phyloP scores from a whole-genome alignment of 2,113 vertebrate species.

The Sclerurus mexicanus region DNA sequence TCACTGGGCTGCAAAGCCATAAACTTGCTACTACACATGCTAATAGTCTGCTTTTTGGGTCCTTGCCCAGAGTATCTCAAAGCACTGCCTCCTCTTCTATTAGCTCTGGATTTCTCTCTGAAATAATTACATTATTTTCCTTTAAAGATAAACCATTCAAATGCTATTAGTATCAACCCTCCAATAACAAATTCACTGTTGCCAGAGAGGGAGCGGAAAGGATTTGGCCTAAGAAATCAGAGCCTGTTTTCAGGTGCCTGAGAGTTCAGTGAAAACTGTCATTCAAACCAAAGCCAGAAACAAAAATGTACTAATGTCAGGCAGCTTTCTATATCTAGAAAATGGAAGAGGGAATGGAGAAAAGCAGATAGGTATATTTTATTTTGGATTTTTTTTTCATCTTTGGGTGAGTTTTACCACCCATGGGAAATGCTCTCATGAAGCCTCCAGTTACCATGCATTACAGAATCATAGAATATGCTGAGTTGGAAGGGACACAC shows the following conservation, averaged over 20 bases:
- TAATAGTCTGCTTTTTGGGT: neutral
- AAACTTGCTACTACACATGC: neutral
- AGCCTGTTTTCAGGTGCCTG: neutral
- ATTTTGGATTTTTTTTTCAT: neutral
- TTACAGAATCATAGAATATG: neutral
- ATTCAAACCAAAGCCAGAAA: neutral
- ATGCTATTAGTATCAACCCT: neutral
- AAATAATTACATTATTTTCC: neutral
- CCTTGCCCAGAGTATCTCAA: neutral
- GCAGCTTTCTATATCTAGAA: neutral
- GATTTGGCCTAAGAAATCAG: neutral
- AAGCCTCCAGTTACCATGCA: neutral
- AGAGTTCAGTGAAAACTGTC: neutral
- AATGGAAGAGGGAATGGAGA: neutral
- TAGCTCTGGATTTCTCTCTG: neutral
- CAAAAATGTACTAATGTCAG: neutral
- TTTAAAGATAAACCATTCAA: constrained; percentile 1
- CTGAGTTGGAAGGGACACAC: neutral
- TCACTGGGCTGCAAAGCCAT: neutral
- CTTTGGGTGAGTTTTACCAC: neutral
- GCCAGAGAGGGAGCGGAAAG: neutral
- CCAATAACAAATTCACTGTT: neutral
- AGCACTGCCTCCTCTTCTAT: neutral
- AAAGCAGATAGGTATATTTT: neutral
- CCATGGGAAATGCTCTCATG: neutral